phyloP scores from a whole-genome alignment of 2,113 vertebrate species.

The Cacatua alba region DNA sequence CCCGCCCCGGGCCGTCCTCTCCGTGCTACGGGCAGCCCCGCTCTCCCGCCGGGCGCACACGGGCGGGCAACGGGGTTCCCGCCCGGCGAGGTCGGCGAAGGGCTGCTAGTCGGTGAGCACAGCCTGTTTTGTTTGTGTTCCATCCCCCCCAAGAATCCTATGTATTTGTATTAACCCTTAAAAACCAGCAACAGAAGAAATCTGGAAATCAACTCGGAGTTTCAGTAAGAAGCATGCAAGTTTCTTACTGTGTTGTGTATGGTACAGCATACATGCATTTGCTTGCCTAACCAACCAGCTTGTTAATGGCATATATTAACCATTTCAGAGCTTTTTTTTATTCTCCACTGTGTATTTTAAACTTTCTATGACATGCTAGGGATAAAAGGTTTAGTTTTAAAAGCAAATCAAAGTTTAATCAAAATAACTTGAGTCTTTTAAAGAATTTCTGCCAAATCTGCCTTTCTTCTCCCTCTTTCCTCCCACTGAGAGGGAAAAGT shows the following conservation, averaged over 20 bases:
- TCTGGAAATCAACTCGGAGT: not conserved
- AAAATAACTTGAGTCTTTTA: not conserved
- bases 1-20: too few species aligned
- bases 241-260: not conserved
- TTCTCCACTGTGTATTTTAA: not conserved
- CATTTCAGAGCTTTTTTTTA: not conserved
- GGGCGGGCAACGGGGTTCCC: not conserved
- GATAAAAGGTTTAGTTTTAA: not conserved
- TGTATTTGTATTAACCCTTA: not conserved
- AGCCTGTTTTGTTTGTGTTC: not conserved
- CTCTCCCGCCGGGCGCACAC: not conserved
- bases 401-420: not conserved
- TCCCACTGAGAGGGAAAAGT: not conserved
- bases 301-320: accelerated
- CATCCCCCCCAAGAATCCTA: accelerated
- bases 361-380: accelerated
- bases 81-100: not conserved
- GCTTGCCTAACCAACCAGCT: not conserved
- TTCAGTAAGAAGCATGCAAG: not conserved
- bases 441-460: not conserved
- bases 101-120: not conserved
- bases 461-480: not conserved
- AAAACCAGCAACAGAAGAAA: not conserved
- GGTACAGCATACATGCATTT: not conserved
- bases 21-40: not conserved